Conservation (phyloP, 2,888 invertebrate genomes). For the Drosophila aldrichi region DNA sequence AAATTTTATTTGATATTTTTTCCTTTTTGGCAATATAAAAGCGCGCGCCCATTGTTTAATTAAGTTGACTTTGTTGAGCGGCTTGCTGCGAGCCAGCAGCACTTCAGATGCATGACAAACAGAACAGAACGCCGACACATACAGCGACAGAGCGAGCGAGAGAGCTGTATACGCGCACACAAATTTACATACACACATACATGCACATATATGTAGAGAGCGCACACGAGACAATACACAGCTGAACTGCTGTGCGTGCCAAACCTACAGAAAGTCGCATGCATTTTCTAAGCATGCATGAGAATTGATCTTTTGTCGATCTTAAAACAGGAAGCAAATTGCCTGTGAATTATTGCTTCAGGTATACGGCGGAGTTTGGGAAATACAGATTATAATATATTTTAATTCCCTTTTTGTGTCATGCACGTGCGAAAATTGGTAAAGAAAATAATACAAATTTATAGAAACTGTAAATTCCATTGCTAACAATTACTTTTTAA, state of each 20-base stretch:
- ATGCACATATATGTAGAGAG: not conserved
- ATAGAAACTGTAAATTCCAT: not conserved
- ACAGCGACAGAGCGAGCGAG: slow-evolving; percentile 7
- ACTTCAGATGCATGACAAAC: slow-evolving; percentile 57
- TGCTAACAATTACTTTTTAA: too few species aligned
- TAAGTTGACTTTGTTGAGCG: slow-evolving; percentile 58
- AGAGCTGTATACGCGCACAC: not conserved
- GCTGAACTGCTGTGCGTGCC: slow-evolving; percentile 32
- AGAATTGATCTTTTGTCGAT: slow-evolving; percentile 1
- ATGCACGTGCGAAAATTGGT: not conserved
- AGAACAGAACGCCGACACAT: slow-evolving; percentile 47
- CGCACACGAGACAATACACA: slow-evolving; percentile 46
- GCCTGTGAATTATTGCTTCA: not conserved
- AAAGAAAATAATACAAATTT: not conserved
- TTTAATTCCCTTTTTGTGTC: not conserved
- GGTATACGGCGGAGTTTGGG: not conserved
- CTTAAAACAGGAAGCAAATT: slow-evolving; percentile 4
- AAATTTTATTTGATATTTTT: slow-evolving; percentile 29
- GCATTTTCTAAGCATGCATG: slow-evolving; percentile 15
- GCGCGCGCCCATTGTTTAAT: slow-evolving; percentile 64
- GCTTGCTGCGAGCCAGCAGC: slow-evolving; percentile 46
- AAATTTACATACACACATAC: not conserved
- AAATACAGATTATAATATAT: not conserved
- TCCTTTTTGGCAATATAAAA: slow-evolving; percentile 57
- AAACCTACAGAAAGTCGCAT: slow-evolving; percentile 14